These are phyloP conservation scores for Micrastur ruficollis DNA, from an alignment of 2,797 vertebrate genomes.

Conservation along the genomic window DNA sequence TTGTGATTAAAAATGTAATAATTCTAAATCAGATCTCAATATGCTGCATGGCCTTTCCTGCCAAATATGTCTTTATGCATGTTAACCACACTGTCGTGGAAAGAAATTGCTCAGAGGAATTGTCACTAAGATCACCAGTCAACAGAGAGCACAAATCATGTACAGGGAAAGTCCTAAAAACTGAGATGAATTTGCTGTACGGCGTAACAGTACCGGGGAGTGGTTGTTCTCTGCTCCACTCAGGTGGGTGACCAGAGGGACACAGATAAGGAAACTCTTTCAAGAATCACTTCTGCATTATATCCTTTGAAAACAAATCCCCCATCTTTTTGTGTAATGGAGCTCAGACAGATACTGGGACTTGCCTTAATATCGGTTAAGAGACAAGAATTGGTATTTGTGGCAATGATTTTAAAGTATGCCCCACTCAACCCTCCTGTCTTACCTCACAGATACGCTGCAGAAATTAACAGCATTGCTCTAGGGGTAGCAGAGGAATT, in stretches of 20 bases:
- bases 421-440: background rate
- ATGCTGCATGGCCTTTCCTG: slow-evolving; percentile 72
- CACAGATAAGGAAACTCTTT: background rate
- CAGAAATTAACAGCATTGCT: background rate
- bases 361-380: background rate
- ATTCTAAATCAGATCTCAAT: background rate
- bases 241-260: background rate
- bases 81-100: slow-evolving; percentile 30
- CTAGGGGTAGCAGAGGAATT: background rate
- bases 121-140: background rate
- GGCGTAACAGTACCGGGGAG: background rate
- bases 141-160: background rate
- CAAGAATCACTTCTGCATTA: background rate
- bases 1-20: background rate
- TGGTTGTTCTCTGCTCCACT: background rate
- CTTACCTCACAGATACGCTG: background rate
- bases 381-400: background rate
- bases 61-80: slow-evolving; percentile 67
- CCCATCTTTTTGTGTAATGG: background rate
- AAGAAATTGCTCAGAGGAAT: slow-evolving; percentile 67
- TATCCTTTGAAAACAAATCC: background rate
- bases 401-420: background rate
- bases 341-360: background rate
- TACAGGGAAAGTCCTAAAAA: background rate
- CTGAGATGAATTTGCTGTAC: background rate